phyloP scores from a whole-genome alignment of 2,113 vertebrate genomes.

The Chionomys nivalis region DNA sequence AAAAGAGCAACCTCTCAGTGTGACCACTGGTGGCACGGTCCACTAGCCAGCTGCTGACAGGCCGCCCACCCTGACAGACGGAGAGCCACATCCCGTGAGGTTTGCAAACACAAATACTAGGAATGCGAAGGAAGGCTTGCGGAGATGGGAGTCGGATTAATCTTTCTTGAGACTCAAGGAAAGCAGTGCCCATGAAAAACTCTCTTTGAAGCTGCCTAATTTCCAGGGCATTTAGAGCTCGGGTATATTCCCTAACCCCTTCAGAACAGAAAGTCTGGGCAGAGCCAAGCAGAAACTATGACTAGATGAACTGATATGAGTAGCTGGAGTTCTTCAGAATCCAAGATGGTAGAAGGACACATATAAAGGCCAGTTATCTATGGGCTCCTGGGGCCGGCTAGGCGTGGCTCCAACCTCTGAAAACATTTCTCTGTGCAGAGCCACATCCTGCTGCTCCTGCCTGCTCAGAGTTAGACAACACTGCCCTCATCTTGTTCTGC shows the following conservation, averaged over 20 bases:
- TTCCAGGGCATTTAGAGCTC: background rate
- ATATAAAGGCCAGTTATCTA: rapidly evolving
- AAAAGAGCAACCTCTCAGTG: slow-evolving; percentile 28
- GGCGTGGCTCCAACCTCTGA: background rate
- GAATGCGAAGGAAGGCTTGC: background rate
- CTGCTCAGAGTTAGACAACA: background rate
- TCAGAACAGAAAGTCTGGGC: background rate
- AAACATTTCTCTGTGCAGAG: background rate
- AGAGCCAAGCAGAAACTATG: background rate
- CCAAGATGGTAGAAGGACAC: background rate
- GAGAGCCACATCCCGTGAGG: background rate
- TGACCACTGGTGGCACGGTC: slow-evolving; percentile 48
- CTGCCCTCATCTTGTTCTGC: background rate
- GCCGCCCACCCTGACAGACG: background rate
- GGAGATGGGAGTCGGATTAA: too few relatives aligned
- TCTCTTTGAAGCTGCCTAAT: background rate
- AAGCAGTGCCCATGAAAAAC: background rate
- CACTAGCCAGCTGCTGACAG: slow-evolving; percentile 65
- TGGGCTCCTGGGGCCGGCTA: background rate
- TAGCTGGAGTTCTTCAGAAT: background rate
- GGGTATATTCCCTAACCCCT: background rate
- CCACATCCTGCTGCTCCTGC: background rate
- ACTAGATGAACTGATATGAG: background rate
- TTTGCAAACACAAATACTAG: background rate
- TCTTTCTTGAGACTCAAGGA: background rate